These are phyloP conservation scores for Girardia tigrina DNA, from an alignment of 2,888 invertebrate species.

Conservation along the genomic window DNA sequence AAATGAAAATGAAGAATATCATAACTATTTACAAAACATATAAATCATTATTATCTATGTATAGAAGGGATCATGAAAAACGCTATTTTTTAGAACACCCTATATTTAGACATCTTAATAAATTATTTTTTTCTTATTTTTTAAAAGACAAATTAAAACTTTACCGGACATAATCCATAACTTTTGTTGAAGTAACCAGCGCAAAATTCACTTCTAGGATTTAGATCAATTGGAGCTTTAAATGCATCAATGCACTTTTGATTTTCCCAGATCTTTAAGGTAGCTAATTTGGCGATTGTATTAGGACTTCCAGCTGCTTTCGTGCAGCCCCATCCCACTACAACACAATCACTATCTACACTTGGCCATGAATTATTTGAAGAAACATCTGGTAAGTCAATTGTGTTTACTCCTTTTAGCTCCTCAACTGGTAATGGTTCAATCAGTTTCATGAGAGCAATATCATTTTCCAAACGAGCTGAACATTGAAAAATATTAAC, in stretches of 20 bases:
- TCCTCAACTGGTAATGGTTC: background rate
- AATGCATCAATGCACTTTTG: background rate
- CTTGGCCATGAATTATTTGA: background rate
- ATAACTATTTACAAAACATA: no score
- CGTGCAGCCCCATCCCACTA: background rate
- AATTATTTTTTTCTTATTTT: no score
- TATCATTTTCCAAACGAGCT: background rate
- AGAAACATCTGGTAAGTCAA: background rate
- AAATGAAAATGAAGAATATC: no score
- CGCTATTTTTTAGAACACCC: no score
- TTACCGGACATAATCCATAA: background rate
- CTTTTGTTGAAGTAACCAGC: background rate
- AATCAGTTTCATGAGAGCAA: background rate
- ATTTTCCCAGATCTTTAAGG: background rate
- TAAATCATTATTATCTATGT: no score
- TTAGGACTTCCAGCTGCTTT: background rate
- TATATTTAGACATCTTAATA: no score
- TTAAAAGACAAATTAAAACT: no score
- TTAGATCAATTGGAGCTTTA: background rate
- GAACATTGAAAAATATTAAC: no score
- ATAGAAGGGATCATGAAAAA: no score
- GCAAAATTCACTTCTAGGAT: constrained; percentile 2
- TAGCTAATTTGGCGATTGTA: background rate
- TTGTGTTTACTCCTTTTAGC: background rate
- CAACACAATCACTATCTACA: background rate